Evolutionary conservation across 2,113 vertebrate species (phyloP).

Genomic region (Rhinoptilus africanus): DNA sequence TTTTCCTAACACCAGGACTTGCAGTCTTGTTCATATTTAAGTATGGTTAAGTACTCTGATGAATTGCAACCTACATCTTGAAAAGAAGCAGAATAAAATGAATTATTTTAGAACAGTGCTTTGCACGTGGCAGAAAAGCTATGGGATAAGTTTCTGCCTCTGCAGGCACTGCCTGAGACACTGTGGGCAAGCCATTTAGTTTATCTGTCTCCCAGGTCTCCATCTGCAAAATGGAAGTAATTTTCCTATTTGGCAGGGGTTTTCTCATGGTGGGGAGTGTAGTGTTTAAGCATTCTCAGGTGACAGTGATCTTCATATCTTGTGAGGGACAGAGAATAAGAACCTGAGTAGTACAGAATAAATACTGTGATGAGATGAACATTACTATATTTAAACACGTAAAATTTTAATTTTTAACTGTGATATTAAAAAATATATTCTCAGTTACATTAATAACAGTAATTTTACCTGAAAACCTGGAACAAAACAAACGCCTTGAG

Average conservation of each 20-base stretch:
- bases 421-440: not conserved
- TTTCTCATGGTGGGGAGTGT: not conserved
- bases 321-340: not conserved
- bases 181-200: not conserved
- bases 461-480: conserved; percentile 90
- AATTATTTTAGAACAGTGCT: not conserved
- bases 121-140: not conserved
- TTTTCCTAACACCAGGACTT: not conserved
- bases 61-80: not conserved
- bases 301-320: not conserved
- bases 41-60: not conserved
- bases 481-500: conserved; percentile 93
- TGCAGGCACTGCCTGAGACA: not conserved
- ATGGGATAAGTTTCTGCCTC: not conserved
- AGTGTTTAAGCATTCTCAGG: not conserved
- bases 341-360: not conserved
- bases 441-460: not conserved
- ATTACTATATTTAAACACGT: not conserved
- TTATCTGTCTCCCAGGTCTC: not conserved
- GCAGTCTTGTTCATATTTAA: not conserved
- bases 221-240: not conserved
- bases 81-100: not conserved
- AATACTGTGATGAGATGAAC: not conserved
- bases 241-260: not conserved
- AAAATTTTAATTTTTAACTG: not conserved